Evolutionary conservation across 1,140 invertebrate species (phyloP).

Genomic region (Papilio dardanus): DNA sequence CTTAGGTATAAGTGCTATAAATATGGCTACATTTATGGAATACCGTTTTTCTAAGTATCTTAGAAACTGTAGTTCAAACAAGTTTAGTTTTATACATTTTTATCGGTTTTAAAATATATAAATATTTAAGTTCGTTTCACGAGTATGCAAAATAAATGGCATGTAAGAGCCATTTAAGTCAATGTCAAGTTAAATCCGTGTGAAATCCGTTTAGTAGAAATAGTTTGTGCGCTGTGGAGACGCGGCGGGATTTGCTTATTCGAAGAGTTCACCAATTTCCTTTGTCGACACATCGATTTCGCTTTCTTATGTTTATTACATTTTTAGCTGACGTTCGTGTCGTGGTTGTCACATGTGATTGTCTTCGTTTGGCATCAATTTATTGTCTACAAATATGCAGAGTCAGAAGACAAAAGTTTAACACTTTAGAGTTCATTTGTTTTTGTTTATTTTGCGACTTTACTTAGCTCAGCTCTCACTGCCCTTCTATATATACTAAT

Average conservation of each 20-base stretch:
- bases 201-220: background rate
- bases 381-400: background rate
- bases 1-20: no score
- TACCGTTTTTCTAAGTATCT: no score
- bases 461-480: no score
- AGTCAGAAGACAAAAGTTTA: no score
- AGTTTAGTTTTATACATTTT: background rate
- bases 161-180: background rate
- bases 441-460: background rate
- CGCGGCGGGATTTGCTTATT: background rate
- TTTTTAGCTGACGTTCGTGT: background rate
- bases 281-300: background rate
- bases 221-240: background rate
- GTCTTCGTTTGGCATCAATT: background rate
- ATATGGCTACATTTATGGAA: no score
- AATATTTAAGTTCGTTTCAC: background rate
- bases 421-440: background rate
- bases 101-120: background rate
- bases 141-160: background rate
- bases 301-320: background rate
- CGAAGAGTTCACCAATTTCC: background rate
- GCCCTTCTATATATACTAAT: no score
- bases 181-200: background rate
- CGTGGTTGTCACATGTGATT: background rate
- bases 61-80: background rate